phyloP scores from a whole-genome alignment of 2,113 vertebrate species.

The Passer domesticus region DNA sequence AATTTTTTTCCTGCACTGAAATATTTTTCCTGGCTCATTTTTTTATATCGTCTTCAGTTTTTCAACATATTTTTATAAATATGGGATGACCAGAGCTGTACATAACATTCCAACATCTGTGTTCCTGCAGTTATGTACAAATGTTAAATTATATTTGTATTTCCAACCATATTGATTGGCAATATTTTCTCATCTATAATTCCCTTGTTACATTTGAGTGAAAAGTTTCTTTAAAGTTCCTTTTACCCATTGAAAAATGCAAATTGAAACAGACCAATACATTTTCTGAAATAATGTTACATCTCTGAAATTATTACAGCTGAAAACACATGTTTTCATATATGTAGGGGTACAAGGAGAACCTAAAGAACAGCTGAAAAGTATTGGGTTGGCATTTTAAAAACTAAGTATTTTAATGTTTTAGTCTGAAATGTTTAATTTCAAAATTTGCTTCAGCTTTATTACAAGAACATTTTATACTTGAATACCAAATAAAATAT shows the following conservation, averaged over 20 bases:
- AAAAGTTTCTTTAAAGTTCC: background rate
- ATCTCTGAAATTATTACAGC: background rate
- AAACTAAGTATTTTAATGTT: background rate
- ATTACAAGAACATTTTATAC: background rate
- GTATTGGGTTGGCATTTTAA: background rate
- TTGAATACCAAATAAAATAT: background rate
- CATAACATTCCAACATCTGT: background rate
- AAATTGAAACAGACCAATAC: background rate
- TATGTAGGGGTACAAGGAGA: background rate
- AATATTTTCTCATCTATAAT: background rate
- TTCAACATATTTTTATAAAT: conserved; percentile 14
- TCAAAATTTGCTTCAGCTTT: background rate
- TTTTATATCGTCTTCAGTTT: conserved; percentile 5
- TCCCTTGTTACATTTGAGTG: background rate
- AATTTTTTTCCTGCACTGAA: background rate
- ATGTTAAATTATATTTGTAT: background rate
- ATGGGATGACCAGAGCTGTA: background rate
- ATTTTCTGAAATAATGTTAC: background rate
- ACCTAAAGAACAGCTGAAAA: background rate
- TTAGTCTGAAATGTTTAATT: background rate
- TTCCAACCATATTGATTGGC: background rate
- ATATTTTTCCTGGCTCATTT: background rate
- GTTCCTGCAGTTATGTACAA: background rate
- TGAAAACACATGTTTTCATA: background rate
- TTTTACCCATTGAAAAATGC: background rate